Base-by-base conservation (phyloP, 2,113 vertebrate species). In the Heteronetta atricapilla region DNA sequence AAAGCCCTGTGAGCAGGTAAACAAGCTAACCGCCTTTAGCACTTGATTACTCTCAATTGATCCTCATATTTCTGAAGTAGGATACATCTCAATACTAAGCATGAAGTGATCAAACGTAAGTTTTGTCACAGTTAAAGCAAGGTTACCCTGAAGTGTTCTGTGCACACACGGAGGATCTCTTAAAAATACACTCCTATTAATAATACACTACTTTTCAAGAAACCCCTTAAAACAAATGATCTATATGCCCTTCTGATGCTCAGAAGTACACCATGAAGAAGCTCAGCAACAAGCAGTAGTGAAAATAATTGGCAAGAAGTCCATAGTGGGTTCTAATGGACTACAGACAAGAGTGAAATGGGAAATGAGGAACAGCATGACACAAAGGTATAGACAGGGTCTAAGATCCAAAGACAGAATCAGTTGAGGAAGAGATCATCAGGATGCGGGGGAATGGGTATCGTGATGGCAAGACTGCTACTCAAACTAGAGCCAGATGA, bases 371-470 rank as follows among this genome's bases (percentile, higher is more conserved):
- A 79, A 68, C 7, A 79, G 12, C n/a, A 50, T 6, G 31, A 28
- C 46, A 86, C 31, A 62, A 40, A 7, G 3, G 1, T 53, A 38
- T 4, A 8, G 55, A 59, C 3, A 58, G 17, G 5, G 38, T 29
- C 86, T 75, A 78, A 77, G 55, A 66, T 21, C 25, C 34, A 46
- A 88, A 92, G 22, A 10, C 36, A 64, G 52, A 78, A 72, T 68
- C 36, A 63, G 21, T 6, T 42, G 21, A 66, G 36, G 33, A 88
- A 80, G 23, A 55, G 20, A 58, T 78, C 26, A 56, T 69, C 3
- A 59, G 36, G 31, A 67, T 52, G 53, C 15, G 3, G 13, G 6
- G 8, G 2, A 7, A 8, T 2, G 7, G 10, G 7, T 14, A 9
- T 64, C 26, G 22, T 16, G 3, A 11, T 13, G 63, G 64, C 44